These are phyloP conservation scores for Hydrolagus affinis DNA, from an alignment of 2,113 vertebrate genomes.

Conservation along the genomic window DNA sequence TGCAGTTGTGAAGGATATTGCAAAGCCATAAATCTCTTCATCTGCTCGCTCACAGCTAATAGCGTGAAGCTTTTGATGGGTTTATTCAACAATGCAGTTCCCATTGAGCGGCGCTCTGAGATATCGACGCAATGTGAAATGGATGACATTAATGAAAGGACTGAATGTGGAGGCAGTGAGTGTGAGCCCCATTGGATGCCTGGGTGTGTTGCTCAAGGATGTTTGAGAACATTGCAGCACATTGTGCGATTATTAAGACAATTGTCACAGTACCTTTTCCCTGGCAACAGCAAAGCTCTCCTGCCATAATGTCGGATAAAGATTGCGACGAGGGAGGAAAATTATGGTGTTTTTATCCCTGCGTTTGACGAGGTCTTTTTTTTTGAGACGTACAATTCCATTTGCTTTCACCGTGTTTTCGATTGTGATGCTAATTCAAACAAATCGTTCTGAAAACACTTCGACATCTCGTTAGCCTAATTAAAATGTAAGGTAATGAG, in stretches of 20 bases:
- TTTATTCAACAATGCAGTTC: background rate
- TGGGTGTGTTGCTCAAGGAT: background rate
- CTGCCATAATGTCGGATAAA: background rate
- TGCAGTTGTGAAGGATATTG: background rate
- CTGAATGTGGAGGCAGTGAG: background rate
- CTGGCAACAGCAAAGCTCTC: background rate
- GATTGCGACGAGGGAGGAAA: background rate
- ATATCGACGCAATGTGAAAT: background rate
- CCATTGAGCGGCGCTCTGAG: background rate
- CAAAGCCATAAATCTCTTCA: background rate
- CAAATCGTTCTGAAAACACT: slow-evolving; percentile 20
- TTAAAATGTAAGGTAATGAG: slow-evolving; percentile 21
- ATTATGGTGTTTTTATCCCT: background rate
- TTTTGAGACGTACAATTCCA: background rate
- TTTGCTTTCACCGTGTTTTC: background rate
- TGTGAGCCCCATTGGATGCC: slow-evolving; percentile 5
- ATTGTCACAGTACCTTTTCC: background rate
- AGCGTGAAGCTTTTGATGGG: background rate
- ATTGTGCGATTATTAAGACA: slow-evolving; percentile 14
- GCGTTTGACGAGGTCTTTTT: background rate
- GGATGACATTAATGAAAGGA: background rate
- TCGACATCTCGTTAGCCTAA: slow-evolving; percentile 17
- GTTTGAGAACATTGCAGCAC: slow-evolving; percentile 6
- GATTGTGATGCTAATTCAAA: slow-evolving; percentile 21
- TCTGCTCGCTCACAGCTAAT: slow-evolving; percentile 18